These are phyloP conservation scores for Pemphigus obesinymphae DNA, from an alignment of 1,140 invertebrate species.

Conservation along the genomic window DNA sequence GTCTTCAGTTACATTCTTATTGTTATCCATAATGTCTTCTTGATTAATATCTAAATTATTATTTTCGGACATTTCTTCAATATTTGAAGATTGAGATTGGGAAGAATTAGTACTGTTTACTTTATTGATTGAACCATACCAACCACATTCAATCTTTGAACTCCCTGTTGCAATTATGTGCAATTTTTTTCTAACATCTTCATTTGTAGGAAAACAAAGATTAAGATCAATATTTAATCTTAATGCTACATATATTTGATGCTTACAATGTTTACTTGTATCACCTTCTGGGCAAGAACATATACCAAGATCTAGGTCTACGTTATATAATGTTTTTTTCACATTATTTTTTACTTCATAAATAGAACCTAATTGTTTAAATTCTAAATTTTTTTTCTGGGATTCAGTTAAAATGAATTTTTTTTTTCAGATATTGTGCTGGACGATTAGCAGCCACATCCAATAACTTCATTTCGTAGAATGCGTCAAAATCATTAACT, in stretches of 20 bases:
- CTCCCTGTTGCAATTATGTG: background rate
- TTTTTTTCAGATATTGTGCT: background rate
- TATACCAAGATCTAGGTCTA: background rate
- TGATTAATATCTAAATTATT: too few relatives aligned
- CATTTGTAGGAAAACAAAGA: background rate
- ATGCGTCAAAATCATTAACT: background rate
- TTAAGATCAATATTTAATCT: background rate
- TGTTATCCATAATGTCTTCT: too few relatives aligned
- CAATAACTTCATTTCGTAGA: background rate
- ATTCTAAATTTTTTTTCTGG: background rate
- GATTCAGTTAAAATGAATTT: background rate
- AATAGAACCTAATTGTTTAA: background rate
- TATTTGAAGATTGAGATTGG: background rate
- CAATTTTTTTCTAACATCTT: background rate
- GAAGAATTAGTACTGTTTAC: too few relatives aligned
- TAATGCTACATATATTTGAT: background rate
- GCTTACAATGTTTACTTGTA: background rate
- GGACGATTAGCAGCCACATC: background rate
- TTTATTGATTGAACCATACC: background rate
- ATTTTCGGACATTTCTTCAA: too few relatives aligned
- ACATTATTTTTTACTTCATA: background rate
- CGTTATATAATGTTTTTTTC: background rate
- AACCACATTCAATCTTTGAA: background rate
- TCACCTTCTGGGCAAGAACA: background rate
- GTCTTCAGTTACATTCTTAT: too few relatives aligned